Percentiles rank a stretch among this genome's conserved stretches.
Conservation (phyloP, 2,797 vertebrate species). For the Kryptopterus vitreolus region DNA sequence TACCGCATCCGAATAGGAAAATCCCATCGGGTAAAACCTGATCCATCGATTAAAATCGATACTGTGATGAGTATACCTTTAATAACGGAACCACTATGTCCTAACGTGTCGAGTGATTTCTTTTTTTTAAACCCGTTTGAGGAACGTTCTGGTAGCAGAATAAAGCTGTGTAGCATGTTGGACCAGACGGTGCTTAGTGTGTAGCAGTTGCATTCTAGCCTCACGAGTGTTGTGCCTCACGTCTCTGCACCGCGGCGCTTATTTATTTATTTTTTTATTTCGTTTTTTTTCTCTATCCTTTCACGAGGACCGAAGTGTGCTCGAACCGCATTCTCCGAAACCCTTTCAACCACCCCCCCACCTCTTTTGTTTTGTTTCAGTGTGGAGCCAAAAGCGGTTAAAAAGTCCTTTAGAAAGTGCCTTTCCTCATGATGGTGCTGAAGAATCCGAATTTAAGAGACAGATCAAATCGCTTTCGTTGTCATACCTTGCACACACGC, state of each 20-base stretch:
- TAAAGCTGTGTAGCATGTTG: slow-evolving; percentile 28
- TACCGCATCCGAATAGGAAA: background rate
- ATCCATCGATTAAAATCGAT: background rate
- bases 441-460: slow-evolving; percentile 73
- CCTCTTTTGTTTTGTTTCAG: too few relatives aligned
- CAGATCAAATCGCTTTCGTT: slow-evolving; percentile 60
- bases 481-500: slow-evolving; percentile 64
- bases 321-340: background rate
- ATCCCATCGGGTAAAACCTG: background rate
- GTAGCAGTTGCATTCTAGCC: slow-evolving; percentile 66
- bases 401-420: slow-evolving; percentile 92
- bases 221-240: too few relatives aligned
- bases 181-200: slow-evolving; percentile 60
- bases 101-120: slow-evolving; percentile 3
- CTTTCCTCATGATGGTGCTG: slow-evolving; percentile 97
- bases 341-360: background rate
- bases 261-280: too few relatives aligned
- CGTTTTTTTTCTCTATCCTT: slow-evolving; percentile 25
- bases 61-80: slow-evolving; percentile 47
- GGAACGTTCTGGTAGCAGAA: slow-evolving; percentile 19
- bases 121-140: background rate
- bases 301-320: background rate
- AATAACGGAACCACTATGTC: slow-evolving; percentile 39
- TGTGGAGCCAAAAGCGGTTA: slow-evolving; percentile 50
- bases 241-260: too few relatives aligned